Evolutionary conservation across 1,140 invertebrate species (phyloP).

Genomic region (Diabrotica undecimpunctata): DNA sequence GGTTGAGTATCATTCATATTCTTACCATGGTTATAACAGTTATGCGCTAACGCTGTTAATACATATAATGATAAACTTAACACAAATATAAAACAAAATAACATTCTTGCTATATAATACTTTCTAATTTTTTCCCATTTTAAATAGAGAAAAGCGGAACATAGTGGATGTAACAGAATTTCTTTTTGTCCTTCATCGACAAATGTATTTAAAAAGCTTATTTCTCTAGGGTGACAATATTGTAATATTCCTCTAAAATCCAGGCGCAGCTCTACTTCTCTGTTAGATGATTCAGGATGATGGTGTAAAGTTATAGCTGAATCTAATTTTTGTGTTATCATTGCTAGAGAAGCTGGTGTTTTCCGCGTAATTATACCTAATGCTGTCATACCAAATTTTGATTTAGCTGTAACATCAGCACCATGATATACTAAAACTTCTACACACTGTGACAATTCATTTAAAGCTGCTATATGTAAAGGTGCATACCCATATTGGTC

Average conservation of each 20-base stretch:
- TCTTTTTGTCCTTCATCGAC: conserved; percentile 81
- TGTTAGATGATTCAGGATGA: conserved; percentile 68
- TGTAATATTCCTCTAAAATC: conserved; percentile 76
- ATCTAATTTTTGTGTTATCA: conserved; percentile 73
- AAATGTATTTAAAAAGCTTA: conserved; percentile 76
- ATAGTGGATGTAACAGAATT: conserved; percentile 75
- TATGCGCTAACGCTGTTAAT: conserved; percentile 69
- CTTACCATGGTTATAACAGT: conserved; percentile 73
- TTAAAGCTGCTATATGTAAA: conserved; percentile 80
- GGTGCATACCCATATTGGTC: conserved; percentile 88
- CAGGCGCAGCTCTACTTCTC: conserved; percentile 75
- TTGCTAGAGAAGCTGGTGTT: conserved; percentile 74
- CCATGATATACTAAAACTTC: conserved; percentile 78
- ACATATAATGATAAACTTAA: conserved; percentile 74
- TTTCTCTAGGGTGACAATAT: conserved; percentile 73
- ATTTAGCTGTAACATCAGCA: conserved; percentile 78
- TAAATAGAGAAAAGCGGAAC: conserved; percentile 76
- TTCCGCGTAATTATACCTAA: conserved; percentile 78
- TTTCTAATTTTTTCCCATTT: conserved; percentile 89
- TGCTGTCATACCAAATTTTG: conserved; percentile 77
- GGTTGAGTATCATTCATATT: conserved; percentile 65
- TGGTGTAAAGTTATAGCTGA: conserved; percentile 74
- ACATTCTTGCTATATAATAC: conserved; percentile 74
- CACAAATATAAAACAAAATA: conserved; percentile 77
- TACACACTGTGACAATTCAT: conserved; percentile 78